Evolutionary conservation across 2,888 invertebrate genomes (phyloP).

Genomic region (Chrysopilus asiliformis): DNA sequence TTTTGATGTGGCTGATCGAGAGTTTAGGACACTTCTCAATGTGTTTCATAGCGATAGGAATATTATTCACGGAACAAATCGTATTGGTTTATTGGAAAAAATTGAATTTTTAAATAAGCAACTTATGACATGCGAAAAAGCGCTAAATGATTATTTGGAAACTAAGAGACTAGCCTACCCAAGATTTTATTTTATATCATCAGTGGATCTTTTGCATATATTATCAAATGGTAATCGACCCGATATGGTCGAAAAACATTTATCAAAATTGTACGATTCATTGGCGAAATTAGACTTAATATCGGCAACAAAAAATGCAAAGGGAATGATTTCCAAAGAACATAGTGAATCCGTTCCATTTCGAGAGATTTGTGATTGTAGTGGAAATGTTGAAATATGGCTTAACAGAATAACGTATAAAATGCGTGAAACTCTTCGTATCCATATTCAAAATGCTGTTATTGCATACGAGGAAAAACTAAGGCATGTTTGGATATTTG

Average conservation of each 20-base stretch:
- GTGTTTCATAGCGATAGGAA: conserved; percentile 65
- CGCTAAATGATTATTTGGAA: conserved; percentile 85
- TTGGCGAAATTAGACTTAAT: conserved; percentile 53
- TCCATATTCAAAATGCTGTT: conserved; percentile 67
- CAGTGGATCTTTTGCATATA: conserved; percentile 77
- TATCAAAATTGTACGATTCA: conserved; percentile 87
- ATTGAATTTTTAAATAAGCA: conserved; percentile 59
- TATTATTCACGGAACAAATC: conserved; percentile 74
- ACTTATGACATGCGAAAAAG: conserved; percentile 81
- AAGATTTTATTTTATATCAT: conserved; percentile 90
- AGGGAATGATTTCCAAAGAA: conserved; percentile 79
- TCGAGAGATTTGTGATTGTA: conserved; percentile 62
- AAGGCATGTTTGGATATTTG: conserved; percentile 82
- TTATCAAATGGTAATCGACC: conserved; percentile 74
- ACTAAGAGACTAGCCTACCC: conserved; percentile 89
- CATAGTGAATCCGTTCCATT: conserved; percentile 54
- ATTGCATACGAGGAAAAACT: conserved; percentile 77
- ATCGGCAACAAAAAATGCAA: conserved; percentile 49
- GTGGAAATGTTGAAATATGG: conserved; percentile 87
- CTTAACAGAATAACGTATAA: conserved; percentile 72
- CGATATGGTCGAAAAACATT: conserved; percentile 61
- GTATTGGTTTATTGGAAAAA: conserved; percentile 55
- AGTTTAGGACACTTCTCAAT: conserved; percentile 53
- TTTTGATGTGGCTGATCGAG: conserved; percentile 74
- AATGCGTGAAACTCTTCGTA: conserved; percentile 68